Evolutionary conservation across 1,140 invertebrate genomes (phyloP).

Genomic region (Psix sp.): DNA sequence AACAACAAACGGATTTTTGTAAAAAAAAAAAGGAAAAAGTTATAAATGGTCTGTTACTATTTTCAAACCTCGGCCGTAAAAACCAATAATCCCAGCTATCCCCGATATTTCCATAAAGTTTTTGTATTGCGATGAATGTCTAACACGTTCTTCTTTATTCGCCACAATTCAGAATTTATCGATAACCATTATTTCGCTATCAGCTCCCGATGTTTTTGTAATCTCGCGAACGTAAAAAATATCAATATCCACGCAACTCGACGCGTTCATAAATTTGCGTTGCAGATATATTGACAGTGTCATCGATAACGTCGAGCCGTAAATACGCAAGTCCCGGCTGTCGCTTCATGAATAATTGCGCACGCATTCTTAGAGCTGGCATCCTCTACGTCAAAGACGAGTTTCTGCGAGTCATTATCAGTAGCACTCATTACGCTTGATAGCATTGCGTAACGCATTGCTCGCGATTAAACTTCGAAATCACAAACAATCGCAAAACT

Average conservation of each 20-base stretch:
- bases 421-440: slow-evolving; percentile 37
- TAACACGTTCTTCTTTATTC: too few species aligned
- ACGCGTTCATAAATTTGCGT: slow-evolving; percentile 30
- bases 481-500: slow-evolving; percentile 44
- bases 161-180: too few species aligned
- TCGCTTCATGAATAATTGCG: slow-evolving; percentile 28
- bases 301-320: slow-evolving; percentile 27
- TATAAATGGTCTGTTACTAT: slow-evolving; percentile 11
- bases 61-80: neutral
- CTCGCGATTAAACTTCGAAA: slow-evolving; percentile 44
- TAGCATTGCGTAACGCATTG: slow-evolving; percentile 42
- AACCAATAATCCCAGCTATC: slow-evolving; percentile 2
- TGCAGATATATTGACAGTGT: slow-evolving; percentile 33
- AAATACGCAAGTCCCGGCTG: slow-evolving; percentile 30
- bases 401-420: slow-evolving; percentile 29
- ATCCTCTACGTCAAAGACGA: slow-evolving; percentile 16
- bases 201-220: slow-evolving; percentile 4
- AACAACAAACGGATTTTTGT: slow-evolving; percentile 14
- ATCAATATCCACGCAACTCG: slow-evolving; percentile 22
- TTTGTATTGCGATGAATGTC: too few species aligned
- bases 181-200: neutral
- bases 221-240: slow-evolving; percentile 12
- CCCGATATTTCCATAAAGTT: too few species aligned
- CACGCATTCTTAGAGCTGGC: slow-evolving; percentile 14
- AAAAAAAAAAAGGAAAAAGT: slow-evolving; percentile 1